Evolutionary conservation across 1,140 invertebrate genomes (phyloP), one percentile per base, ranked within the genome.

Genomic region (Hydropsyche tenuis): DNA sequence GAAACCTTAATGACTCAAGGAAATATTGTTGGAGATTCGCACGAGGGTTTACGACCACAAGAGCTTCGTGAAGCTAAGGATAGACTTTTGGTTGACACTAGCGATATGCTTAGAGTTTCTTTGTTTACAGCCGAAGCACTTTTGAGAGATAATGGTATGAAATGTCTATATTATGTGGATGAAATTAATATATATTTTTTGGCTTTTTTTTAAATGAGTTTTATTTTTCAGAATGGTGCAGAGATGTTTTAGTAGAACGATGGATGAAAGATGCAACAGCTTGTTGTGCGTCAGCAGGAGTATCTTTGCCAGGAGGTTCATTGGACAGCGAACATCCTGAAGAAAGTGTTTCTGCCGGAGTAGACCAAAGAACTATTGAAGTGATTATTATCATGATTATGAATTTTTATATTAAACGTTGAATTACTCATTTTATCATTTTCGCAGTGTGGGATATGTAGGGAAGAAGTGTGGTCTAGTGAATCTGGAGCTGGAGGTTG

Each of bases 11-110:
- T 76, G 51, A 77, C 81, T 6, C 79, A 77, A 30, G 63, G 69
- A 46, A 72, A 27, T 12, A n/a, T 83, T 82, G 63, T 77, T 81
- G 14, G 80, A 77, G 86, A 90, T 80, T 86, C 87, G 16, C 91
- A 91, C 80, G 88, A 86, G 78, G 90, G 90, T 0, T 79, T 92
- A 46, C 80, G 89, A 27, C 87, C 89, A 62, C 90, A 91, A 80
- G 90, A 93, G 80, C 81, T 93, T n/a, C 90, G 91, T 78, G 90
- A 92, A 81, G 90, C 90, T 25, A 92, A 92, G 80, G 91, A 92
- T 79, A 88, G 91, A 77, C 81, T 93, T 48, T 80, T 92, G 12
- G 90, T 92, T 18, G 91, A 92, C 81, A 92, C 91, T 12, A 89
- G 90, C 20, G 90, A 92, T 81, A 92, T 92, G 90, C 83, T 93